A percentile compares a stretch with the other conserved stretches of the same genome.
Conservation (phyloP, 2,888 invertebrate species). For the Cephus pulcher region DNA sequence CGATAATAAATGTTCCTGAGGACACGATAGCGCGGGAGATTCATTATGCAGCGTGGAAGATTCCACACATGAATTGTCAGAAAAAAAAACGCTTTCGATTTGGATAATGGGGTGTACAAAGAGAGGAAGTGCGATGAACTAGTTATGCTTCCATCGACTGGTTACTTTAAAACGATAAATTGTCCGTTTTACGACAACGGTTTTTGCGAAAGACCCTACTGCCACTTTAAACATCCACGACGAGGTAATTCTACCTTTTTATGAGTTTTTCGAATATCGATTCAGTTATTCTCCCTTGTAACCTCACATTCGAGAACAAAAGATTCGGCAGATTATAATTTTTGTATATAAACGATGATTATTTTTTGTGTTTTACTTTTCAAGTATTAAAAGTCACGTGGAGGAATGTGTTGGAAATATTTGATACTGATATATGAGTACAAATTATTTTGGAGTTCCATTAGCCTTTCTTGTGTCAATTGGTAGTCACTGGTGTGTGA, state of each 20-base stretch:
- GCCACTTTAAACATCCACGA: conserved; percentile 89
- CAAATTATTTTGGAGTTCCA: background rate
- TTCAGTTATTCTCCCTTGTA: background rate
- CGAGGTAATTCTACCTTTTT: conserved; percentile 69
- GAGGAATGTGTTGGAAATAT: background rate
- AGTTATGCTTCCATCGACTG: conserved; percentile 89
- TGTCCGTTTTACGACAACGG: conserved; percentile 88
- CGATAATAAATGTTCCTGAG: background rate
- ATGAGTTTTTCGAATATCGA: background rate
- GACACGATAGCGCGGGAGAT: background rate
- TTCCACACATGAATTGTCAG: background rate
- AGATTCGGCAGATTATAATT: background rate
- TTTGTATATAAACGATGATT: background rate
- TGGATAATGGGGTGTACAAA: conserved; percentile 17
- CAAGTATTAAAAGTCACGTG: background rate
- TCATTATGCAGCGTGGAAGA: background rate
- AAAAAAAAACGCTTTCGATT: background rate
- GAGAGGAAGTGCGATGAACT: conserved; percentile 42
- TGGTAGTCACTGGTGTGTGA: background rate
- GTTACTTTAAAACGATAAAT: conserved; percentile 85
- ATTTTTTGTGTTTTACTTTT: background rate
- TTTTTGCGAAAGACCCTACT: conserved; percentile 88
- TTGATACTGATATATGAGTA: background rate
- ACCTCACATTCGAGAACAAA: background rate
- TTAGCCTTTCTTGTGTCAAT: background rate